Percentiles rank a stretch among this genome's conserved stretches.
Evolutionary conservation across 2,888 invertebrate genomes (phyloP).

Genomic region (Griposia aprilina): DNA sequence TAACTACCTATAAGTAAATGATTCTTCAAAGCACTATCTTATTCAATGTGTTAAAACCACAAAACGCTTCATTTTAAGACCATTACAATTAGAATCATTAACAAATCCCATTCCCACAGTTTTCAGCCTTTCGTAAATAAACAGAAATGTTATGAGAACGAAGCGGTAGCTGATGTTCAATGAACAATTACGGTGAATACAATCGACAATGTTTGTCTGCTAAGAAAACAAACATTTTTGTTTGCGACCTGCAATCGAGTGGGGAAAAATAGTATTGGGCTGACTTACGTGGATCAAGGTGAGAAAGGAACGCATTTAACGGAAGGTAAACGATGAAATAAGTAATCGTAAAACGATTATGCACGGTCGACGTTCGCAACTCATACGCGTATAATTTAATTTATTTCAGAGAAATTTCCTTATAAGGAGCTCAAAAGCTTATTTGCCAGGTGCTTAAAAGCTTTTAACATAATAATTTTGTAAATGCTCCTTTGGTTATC

Average conservation of each 20-base stretch:
- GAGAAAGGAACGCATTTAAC: slow-evolving; percentile 16
- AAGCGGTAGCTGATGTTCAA: slow-evolving; percentile 61
- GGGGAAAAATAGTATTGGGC: slow-evolving; percentile 48
- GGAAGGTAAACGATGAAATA: slow-evolving; percentile 32
- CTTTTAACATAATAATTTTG: background rate
- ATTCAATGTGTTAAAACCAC: slow-evolving; percentile 12
- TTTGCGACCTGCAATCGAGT: slow-evolving; percentile 57
- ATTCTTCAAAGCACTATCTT: slow-evolving; percentile 6
- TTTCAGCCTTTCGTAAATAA: slow-evolving; percentile 55
- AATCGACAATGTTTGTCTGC: slow-evolving; percentile 64
- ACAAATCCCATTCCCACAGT: slow-evolving; percentile 55
- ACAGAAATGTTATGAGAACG: slow-evolving; percentile 73
- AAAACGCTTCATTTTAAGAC: slow-evolving; percentile 17
- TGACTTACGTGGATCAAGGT: slow-evolving; percentile 33
- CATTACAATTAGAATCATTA: slow-evolving; percentile 17
- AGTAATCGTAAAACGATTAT: slow-evolving; percentile 6
- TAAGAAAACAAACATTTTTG: slow-evolving; percentile 68
- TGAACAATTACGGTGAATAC: slow-evolving; percentile 61
- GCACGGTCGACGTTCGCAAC: background rate
- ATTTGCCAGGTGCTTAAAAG: background rate
- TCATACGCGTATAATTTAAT: slow-evolving; percentile 9
- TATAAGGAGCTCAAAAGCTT: slow-evolving; percentile 14
- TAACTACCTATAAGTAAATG: background rate
- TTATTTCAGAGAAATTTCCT: slow-evolving; percentile 34
- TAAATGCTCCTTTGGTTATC: background rate